phyloP scores from a whole-genome alignment of 1,140 invertebrate genomes.

The Notospermus geniculatus region DNA sequence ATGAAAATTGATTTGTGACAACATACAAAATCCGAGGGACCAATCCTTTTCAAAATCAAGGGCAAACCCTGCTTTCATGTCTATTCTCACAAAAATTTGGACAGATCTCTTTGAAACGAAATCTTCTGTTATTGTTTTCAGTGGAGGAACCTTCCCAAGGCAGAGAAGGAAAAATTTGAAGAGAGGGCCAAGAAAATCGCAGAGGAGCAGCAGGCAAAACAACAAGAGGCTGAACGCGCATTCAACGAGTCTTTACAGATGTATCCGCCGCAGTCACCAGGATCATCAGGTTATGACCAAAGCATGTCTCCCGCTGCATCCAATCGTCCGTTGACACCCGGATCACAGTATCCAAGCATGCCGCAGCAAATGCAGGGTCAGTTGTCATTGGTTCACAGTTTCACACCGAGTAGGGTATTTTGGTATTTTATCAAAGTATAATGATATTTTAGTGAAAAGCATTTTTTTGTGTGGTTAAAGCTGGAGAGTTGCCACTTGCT shows the following conservation, averaged over 20 bases:
- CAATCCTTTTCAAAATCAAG: no score
- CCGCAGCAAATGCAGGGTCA: slow-evolving; percentile 16
- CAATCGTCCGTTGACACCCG: slow-evolving; percentile 22
- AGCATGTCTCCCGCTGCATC: slow-evolving; percentile 24
- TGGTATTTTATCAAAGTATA: background rate
- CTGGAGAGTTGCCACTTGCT: background rate
- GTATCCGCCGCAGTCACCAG: slow-evolving; percentile 36
- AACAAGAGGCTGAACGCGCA: slow-evolving; percentile 43
- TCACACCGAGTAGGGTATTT: slow-evolving; percentile 5
- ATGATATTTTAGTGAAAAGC: background rate
- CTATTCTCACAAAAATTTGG: no score
- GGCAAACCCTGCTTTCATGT: no score
- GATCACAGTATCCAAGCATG: slow-evolving; percentile 10
- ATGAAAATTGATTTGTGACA: no score
- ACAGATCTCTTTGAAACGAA: background rate
- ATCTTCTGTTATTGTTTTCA: slow-evolving; percentile 44
- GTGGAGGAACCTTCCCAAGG: slow-evolving; percentile 86
- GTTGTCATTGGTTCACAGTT: background rate
- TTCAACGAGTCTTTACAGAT: slow-evolving; percentile 39
- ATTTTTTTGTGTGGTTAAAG: background rate
- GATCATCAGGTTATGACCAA: slow-evolving; percentile 27
- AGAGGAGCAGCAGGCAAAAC: slow-evolving; percentile 46
- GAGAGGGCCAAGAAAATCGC: slow-evolving; percentile 46
- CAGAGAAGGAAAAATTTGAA: slow-evolving; percentile 91
- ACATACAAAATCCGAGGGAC: no score